Conservation (phyloP, 2,888 invertebrate genomes). For the Apeira syringaria region DNA sequence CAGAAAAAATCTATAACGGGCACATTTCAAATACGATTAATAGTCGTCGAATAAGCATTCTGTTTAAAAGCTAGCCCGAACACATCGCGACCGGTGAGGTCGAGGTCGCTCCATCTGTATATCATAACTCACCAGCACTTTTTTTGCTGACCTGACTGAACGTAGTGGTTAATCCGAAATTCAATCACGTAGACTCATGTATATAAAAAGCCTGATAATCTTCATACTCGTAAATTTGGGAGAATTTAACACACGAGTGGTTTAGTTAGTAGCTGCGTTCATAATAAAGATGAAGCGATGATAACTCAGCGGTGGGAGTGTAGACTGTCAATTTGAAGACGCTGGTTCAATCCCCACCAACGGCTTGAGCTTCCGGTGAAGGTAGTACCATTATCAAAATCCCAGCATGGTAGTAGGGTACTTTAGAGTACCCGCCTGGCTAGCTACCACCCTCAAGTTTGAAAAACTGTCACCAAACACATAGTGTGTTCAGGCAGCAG, state of each 20-base stretch:
- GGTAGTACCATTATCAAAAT: no score
- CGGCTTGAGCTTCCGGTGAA: no score
- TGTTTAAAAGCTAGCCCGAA: slow-evolving; percentile 17
- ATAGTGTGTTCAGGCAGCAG: no score
- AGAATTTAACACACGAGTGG: slow-evolving; percentile 16
- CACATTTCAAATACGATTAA: slow-evolving; percentile 52
- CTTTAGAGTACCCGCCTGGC: no score
- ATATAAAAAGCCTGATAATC: slow-evolving; percentile 16
- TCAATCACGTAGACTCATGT: slow-evolving; percentile 16
- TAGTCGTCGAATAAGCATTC: slow-evolving; percentile 36
- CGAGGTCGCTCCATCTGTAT: slow-evolving; percentile 8
- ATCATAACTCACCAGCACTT: slow-evolving; percentile 23
- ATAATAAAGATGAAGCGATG: no score
- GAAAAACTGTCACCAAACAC: no score
- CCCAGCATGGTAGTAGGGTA: no score
- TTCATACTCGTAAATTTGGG: slow-evolving; percentile 16
- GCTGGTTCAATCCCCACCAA: no score
- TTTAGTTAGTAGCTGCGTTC: no score
- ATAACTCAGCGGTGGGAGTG: no score
- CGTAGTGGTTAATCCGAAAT: slow-evolving; percentile 8
- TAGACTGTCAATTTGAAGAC: no score
- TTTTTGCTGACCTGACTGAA: slow-evolving; percentile 23
- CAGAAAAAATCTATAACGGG: slow-evolving; percentile 53
- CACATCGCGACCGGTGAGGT: neutral
- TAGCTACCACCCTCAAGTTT: no score